phyloP scores from a whole-genome alignment of 2,797 vertebrate genomes.

The Acrossocheilus wenchowensis region DNA sequence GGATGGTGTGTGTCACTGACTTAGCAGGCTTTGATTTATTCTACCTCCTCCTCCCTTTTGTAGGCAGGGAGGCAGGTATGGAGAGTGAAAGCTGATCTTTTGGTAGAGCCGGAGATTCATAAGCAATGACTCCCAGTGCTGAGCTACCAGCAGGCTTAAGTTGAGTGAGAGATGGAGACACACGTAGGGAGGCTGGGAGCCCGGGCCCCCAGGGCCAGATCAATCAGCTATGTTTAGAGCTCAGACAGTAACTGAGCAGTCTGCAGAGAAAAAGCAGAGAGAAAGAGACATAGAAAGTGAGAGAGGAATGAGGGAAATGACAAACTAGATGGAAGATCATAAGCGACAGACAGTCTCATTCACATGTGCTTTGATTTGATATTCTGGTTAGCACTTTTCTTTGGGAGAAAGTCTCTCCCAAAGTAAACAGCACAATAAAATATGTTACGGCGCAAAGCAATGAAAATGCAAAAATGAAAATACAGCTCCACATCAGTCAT shows the following conservation, averaged over 20 bases:
- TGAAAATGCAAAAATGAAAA: not conserved
- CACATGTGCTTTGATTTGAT: constrained; percentile 37
- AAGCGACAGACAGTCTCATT: constrained; percentile 36
- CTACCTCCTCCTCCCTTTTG: constrained; percentile 7
- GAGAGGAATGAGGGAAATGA: constrained; percentile 10
- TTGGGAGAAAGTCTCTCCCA: not conserved
- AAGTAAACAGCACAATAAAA: constrained; percentile 29
- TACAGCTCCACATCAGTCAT: not conserved
- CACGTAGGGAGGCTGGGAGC: constrained; percentile 52
- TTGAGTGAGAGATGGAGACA: constrained; percentile 56
- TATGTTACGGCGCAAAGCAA: not conserved
- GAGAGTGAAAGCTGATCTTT: constrained; percentile 12
- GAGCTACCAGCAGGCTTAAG: constrained; percentile 54
- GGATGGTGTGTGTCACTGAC: constrained; percentile 27
- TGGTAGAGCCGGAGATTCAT: constrained; percentile 25
- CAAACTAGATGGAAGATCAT: constrained; percentile 35
- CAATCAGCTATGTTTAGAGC: constrained; percentile 51
- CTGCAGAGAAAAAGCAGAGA: constrained; percentile 18
- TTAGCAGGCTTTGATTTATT: constrained; percentile 45
- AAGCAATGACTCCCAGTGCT: constrained; percentile 29
- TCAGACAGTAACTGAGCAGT: constrained; percentile 41
- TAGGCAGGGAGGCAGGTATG: constrained; percentile 4
- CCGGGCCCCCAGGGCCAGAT: constrained; percentile 51
- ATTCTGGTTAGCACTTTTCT: constrained; percentile 4
- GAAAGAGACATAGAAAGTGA: constrained; percentile 4